These are phyloP conservation scores for Spheniscus mendiculus DNA, from an alignment of 2,113 vertebrate genomes.

Conservation along the genomic window DNA sequence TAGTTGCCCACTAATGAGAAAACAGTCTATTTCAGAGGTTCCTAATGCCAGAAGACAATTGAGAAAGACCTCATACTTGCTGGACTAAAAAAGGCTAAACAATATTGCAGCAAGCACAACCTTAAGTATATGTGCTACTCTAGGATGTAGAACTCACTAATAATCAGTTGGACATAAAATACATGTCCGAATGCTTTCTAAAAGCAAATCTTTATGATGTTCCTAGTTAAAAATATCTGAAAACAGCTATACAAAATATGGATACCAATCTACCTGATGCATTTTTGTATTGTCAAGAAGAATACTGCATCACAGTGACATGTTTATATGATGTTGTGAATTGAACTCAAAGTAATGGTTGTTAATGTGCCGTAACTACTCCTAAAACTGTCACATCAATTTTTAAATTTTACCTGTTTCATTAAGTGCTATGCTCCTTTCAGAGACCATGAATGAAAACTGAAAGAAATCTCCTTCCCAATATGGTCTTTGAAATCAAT, in stretches of 20 bases:
- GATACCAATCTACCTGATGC: accelerated
- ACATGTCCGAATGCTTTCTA: neutral
- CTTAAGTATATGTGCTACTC: neutral
- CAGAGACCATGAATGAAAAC: neutral
- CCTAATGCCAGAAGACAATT: neutral
- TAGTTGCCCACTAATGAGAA: neutral
- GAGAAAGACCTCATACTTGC: neutral
- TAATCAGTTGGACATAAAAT: neutral
- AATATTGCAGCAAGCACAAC: neutral
- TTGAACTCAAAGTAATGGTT: neutral
- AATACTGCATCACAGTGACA: neutral
- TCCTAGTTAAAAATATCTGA: neutral
- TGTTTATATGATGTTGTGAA: neutral
- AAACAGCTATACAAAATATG: neutral
- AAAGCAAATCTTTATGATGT: neutral
- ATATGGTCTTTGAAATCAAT: neutral
- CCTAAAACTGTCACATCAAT: neutral
- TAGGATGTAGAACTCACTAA: neutral
- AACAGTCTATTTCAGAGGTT: neutral
- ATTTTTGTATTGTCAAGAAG: neutral
- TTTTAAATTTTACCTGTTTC: neutral
- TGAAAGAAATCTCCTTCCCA: neutral
- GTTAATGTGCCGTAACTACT: neutral
- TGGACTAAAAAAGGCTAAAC: neutral
- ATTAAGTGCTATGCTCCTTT: neutral